Conservation (phyloP, 2,888 invertebrate genomes). For the Campoletis raptor region DNA sequence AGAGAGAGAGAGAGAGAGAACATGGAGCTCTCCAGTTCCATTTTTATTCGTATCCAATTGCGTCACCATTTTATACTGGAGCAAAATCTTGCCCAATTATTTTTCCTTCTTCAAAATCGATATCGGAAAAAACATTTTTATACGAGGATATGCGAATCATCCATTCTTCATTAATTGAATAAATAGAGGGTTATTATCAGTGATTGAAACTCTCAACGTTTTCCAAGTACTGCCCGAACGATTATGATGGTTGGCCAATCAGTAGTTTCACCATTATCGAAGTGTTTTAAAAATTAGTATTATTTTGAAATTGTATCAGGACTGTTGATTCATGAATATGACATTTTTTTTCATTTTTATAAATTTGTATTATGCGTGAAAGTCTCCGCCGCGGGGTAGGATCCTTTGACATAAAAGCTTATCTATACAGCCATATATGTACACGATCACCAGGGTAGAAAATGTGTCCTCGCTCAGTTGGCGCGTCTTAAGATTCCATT, state of each 20-base stretch:
- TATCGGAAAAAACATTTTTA: not conserved
- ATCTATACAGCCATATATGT: not conserved
- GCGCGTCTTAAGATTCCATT: slow-evolving; percentile 57
- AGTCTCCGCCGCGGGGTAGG: not conserved
- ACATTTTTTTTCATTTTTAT: not conserved
- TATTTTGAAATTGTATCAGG: not conserved
- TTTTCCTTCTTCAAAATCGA: not conserved
- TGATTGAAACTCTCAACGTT: too few species aligned
- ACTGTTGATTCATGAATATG: not conserved
- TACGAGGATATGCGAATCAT: not conserved
- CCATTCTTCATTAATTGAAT: not conserved
- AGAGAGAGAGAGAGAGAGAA: slow-evolving; percentile 5
- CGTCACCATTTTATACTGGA: not conserved
- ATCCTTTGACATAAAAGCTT: slow-evolving; percentile 19
- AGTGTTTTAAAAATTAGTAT: not conserved
- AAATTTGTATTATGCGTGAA: slow-evolving; percentile 1
- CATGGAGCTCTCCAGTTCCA: slow-evolving; percentile 12
- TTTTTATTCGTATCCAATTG: slow-evolving; percentile 6
- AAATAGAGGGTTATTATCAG: not conserved
- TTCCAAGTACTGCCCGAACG: too few species aligned
- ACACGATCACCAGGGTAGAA: slow-evolving; percentile 50
- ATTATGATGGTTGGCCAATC: too few species aligned
- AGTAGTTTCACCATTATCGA: too few species aligned
- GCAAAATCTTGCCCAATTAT: not conserved
- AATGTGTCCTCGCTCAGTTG: slow-evolving; percentile 55